Conservation (phyloP, 2,797 vertebrate species). For the Pygocentrus nattereri region DNA sequence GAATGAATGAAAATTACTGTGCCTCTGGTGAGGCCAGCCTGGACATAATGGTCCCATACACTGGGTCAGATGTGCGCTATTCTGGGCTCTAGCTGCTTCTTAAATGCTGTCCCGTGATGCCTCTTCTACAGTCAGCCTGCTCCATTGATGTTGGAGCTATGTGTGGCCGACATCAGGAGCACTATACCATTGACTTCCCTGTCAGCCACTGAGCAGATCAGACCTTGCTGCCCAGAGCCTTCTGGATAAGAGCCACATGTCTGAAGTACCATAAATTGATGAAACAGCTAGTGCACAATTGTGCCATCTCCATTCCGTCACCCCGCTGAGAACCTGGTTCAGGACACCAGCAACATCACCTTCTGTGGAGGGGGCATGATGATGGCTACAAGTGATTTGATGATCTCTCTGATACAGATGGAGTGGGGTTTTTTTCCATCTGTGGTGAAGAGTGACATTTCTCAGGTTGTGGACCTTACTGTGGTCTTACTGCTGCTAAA, state of each 20-base stretch:
- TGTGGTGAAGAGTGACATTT: background rate
- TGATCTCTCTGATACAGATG: background rate
- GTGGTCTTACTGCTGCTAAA: too few relatives aligned
- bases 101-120: slow-evolving; percentile 30
- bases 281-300: slow-evolving; percentile 20
- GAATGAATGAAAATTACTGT: slow-evolving; percentile 3
- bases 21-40: background rate
- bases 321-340: slow-evolving; percentile 10
- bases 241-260: slow-evolving; percentile 9
- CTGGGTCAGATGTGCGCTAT: background rate
- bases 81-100: background rate
- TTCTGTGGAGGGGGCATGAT: background rate
- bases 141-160: slow-evolving; percentile 31
- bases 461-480: background rate
- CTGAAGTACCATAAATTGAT: slow-evolving; percentile 18
- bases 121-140: slow-evolving; percentile 11
- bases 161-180: slow-evolving; percentile 11
- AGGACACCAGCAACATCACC: slow-evolving; percentile 7
- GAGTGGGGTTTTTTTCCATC: background rate
- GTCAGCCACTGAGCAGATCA: slow-evolving; percentile 22
- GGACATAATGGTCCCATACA: background rate
- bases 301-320: background rate
- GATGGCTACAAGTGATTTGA: background rate
- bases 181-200: slow-evolving; percentile 27
- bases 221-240: background rate